A percentile compares a stretch with the other conserved stretches of the same genome.
Evolutionary conservation across 1,140 invertebrate species (phyloP).

Genomic region (Drosophila serrata): DNA sequence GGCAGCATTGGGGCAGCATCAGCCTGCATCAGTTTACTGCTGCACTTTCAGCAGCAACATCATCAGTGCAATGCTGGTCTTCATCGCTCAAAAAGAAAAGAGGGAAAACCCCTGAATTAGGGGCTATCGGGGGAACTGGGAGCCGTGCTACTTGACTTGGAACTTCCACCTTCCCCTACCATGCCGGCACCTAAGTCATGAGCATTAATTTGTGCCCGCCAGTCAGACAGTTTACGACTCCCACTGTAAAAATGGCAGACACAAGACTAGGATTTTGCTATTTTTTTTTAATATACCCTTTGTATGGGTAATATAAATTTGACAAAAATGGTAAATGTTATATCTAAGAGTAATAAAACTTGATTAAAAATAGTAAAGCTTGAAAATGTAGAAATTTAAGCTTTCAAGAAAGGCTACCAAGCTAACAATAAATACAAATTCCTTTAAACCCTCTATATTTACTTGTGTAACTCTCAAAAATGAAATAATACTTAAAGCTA

Average conservation of each 20-base stretch:
- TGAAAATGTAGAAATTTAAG: not conserved
- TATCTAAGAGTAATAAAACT: not conserved
- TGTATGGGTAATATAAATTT: not conserved
- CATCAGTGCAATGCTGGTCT: constrained; percentile 36
- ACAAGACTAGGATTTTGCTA: constrained; percentile 32
- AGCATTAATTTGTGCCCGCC: constrained; percentile 76
- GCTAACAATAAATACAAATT: too few relatives aligned
- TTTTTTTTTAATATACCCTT: constrained; percentile 21
- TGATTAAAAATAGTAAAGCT: not conserved
- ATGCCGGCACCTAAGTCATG: constrained; percentile 52
- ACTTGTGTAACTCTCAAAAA: too few relatives aligned
- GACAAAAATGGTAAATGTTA: not conserved
- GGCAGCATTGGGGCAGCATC: constrained; percentile 4
- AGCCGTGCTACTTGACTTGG: constrained; percentile 69
- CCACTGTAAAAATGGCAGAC: constrained; percentile 60
- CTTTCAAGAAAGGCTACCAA: too few relatives aligned
- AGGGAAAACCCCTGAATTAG: constrained; percentile 1
- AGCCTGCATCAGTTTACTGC: constrained; percentile 18
- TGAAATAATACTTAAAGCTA: not conserved
- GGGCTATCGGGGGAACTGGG: constrained; percentile 9
- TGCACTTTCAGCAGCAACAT: constrained; percentile 26
- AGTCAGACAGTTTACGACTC: constrained; percentile 73
- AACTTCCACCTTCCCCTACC: constrained; percentile 54
- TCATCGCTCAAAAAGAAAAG: constrained; percentile 36
- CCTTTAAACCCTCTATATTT: not conserved